These are phyloP conservation scores for Etheostoma nigrum DNA, from an alignment of 2,797 vertebrate genomes.

Conservation along the genomic window DNA sequence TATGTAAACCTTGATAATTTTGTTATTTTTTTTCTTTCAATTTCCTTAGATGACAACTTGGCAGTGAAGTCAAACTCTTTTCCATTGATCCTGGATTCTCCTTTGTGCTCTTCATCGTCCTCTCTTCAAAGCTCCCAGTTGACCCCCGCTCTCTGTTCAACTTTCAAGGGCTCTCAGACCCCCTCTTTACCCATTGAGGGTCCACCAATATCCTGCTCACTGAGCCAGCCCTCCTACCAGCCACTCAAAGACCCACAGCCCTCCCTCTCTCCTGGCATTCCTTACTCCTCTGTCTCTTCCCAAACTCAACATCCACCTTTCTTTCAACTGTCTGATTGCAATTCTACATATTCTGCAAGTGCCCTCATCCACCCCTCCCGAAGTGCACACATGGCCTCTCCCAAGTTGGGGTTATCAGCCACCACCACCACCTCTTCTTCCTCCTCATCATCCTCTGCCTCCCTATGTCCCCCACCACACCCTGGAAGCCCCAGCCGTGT, in stretches of 20 bases:
- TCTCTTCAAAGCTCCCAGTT: slow-evolving; percentile 69
- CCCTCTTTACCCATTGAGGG: slow-evolving; percentile 55
- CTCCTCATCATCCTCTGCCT: slow-evolving; percentile 83
- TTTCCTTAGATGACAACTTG: slow-evolving; percentile 78
- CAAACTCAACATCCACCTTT: slow-evolving; percentile 37
- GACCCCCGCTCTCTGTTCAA: slow-evolving; percentile 63
- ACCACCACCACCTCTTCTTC: slow-evolving; percentile 84
- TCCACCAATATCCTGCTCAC: slow-evolving; percentile 51
- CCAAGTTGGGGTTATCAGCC: slow-evolving; percentile 86
- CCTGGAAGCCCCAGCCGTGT: slow-evolving; percentile 89
- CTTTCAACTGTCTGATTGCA: slow-evolving; percentile 48
- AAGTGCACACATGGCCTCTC: slow-evolving; percentile 83
- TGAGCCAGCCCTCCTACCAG: slow-evolving; percentile 42
- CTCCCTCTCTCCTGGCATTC: slow-evolving; percentile 48
- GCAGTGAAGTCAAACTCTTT: slow-evolving; percentile 76
- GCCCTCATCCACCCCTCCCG: slow-evolving; percentile 46
- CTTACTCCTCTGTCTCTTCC: slow-evolving; percentile 39
- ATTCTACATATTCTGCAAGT: slow-evolving; percentile 62
- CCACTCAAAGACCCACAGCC: slow-evolving; percentile 51
- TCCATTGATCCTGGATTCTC: slow-evolving; percentile 67
- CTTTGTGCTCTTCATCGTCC: slow-evolving; percentile 65
- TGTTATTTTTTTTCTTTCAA: slow-evolving; percentile 48
- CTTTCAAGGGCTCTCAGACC: slow-evolving; percentile 74
- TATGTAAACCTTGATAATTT: background rate
- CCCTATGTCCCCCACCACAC: slow-evolving; percentile 84